Evolutionary conservation across 2,888 invertebrate genomes (phyloP).

Genomic region (Penaeus monodon): DNA sequence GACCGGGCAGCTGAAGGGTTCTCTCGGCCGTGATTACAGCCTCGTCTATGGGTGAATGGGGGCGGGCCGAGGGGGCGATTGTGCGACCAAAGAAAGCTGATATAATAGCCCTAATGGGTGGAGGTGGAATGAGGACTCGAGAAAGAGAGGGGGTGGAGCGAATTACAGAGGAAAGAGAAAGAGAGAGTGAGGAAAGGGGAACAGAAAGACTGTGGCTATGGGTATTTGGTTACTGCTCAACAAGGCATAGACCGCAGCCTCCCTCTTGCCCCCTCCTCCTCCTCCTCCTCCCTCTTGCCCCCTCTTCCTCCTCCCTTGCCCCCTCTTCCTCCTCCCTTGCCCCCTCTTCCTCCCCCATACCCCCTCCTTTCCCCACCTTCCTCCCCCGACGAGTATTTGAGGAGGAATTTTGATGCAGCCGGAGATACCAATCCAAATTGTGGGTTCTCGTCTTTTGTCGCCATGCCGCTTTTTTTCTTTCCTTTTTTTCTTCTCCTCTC

Average conservation of each 20-base stretch:
- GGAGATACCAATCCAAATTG: constrained; percentile 45
- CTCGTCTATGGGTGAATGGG: constrained; percentile 37
- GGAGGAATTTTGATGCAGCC: constrained; percentile 41
- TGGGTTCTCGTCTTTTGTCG: constrained; percentile 33
- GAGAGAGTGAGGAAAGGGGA: background rate
- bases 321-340: too few species aligned
- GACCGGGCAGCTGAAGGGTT: constrained; percentile 38
- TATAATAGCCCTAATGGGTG: constrained; percentile 53
- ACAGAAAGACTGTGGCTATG: constrained; percentile 30
- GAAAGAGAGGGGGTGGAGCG: too few species aligned
- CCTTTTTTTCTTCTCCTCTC: constrained; percentile 6
- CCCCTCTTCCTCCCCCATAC: too few species aligned
- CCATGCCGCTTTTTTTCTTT: constrained; percentile 25
- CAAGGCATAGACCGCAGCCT: constrained; percentile 13
- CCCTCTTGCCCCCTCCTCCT: background rate
- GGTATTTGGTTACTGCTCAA: constrained; percentile 37
- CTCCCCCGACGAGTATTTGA: too few species aligned
- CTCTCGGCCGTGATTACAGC: constrained; percentile 48
- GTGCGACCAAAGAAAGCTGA: constrained; percentile 53
- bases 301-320: too few species aligned
- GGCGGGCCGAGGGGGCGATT: constrained; percentile 35
- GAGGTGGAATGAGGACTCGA: constrained; percentile 8
- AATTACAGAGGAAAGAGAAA: too few species aligned
- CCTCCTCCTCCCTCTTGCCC: too few species aligned
- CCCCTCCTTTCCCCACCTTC: too few species aligned